phyloP scores from a whole-genome alignment of 37 sponge, comb jelly and placozoan species.

The Crambe crambe region DNA sequence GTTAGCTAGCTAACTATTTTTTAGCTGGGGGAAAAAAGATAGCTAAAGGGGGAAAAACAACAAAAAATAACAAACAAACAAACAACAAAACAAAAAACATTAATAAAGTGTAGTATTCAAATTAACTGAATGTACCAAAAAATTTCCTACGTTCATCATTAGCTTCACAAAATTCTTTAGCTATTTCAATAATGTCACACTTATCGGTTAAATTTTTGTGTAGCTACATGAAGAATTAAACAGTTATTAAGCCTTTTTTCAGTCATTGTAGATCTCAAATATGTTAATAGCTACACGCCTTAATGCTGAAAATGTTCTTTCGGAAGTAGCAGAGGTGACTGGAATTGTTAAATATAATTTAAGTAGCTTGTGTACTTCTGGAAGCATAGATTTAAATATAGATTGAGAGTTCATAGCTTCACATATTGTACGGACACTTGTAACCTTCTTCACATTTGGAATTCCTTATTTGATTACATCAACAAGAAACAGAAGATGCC shows the following conservation, averaged over 20 bases:
- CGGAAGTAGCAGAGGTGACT: background rate
- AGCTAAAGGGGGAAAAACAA: too few species aligned
- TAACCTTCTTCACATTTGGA: background rate
- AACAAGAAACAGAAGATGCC: background rate
- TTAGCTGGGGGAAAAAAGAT: too few species aligned
- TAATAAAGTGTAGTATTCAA: background rate
- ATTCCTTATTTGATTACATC: background rate
- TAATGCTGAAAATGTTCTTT: slow-evolving; percentile 3
- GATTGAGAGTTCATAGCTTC: background rate
- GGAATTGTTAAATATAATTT: background rate
- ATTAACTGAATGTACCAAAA: slow-evolving; percentile 23
- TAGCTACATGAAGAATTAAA: background rate
- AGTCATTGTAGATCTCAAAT: background rate
- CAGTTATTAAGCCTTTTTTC: background rate
- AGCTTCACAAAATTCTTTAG: slow-evolving; percentile 23
- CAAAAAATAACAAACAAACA: too few species aligned
- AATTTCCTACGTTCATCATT: slow-evolving; percentile 46
- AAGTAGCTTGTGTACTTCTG: background rate
- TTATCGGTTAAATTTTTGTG: background rate
- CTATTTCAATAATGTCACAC: background rate
- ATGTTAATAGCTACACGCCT: background rate
- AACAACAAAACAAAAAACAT: background rate
- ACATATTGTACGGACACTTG: background rate
- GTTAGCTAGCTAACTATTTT: too few species aligned
- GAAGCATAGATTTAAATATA: background rate